phyloP scores from a whole-genome alignment of 2,888 invertebrate genomes.

The Tanypteryx hageni region DNA sequence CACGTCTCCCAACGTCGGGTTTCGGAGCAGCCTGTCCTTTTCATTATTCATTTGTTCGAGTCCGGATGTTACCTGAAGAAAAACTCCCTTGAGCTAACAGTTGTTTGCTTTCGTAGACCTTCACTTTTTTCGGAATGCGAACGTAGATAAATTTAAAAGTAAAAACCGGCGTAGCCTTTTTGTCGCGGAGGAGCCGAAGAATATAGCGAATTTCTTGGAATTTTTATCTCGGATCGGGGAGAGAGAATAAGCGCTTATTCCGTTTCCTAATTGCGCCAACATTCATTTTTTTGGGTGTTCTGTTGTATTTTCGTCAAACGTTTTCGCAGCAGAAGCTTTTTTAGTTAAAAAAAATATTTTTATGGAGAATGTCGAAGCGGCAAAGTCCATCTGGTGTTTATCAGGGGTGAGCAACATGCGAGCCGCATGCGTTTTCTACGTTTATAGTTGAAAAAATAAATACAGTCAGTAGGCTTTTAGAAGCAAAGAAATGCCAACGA shows the following conservation, averaged over 20 bases:
- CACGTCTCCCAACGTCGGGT: neutral
- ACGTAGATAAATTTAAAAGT: neutral
- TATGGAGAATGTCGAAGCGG: no score
- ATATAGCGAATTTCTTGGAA: neutral
- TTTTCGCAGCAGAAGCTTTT: no score
- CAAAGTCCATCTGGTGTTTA: no score
- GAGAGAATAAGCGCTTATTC: neutral
- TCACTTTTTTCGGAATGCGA: neutral
- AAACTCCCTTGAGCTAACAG: neutral
- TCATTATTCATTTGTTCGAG: neutral
- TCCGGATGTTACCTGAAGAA: constrained; percentile 25
- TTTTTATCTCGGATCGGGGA: neutral
- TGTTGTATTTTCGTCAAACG: no score
- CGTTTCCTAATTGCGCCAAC: no score
- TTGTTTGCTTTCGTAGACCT: neutral
- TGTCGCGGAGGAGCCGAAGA: neutral
- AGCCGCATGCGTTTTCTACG: no score
- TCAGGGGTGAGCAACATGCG: no score
- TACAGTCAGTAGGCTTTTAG: no score
- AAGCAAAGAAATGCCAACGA: no score
- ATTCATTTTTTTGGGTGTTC: no score
- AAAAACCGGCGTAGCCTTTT: neutral
- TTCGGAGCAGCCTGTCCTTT: neutral
- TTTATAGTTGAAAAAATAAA: no score
- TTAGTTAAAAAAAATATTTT: no score